These are phyloP conservation scores for Eulimnadia texana DNA, from an alignment of 1,140 invertebrate genomes.

Conservation along the genomic window DNA sequence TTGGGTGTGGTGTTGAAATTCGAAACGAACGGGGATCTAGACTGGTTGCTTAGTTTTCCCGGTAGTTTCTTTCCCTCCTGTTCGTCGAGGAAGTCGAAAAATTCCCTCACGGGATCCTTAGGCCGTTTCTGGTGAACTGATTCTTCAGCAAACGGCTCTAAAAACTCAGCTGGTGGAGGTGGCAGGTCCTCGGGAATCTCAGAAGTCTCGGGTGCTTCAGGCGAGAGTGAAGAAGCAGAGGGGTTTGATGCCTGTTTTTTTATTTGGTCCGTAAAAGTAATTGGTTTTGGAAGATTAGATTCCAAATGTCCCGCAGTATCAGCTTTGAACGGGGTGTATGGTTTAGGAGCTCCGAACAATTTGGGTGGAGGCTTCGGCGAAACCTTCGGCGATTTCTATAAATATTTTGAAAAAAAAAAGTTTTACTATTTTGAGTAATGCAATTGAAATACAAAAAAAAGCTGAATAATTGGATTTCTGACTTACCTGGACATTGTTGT, in stretches of 20 bases:
- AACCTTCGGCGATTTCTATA: slow-evolving; percentile 1
- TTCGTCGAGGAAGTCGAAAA: slow-evolving; percentile 7
- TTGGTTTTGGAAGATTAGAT: too few species aligned
- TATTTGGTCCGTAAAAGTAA: background rate
- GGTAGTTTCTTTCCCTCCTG: slow-evolving; percentile 7
- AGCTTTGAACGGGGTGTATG: background rate
- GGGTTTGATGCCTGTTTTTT: background rate
- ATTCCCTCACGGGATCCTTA: slow-evolving; percentile 1
- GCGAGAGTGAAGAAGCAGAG: background rate
- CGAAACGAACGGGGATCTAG: background rate
- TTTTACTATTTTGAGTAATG: too few species aligned
- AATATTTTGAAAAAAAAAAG: too few species aligned
- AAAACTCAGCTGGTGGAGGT: slow-evolving; percentile 3
- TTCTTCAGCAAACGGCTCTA: background rate
- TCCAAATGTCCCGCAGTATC: too few species aligned
- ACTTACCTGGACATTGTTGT: background rate
- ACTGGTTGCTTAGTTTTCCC: slow-evolving; percentile 1
- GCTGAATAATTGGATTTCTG: background rate
- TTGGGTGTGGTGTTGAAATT: slow-evolving; percentile 1
- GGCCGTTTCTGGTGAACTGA: background rate
- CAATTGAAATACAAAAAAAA: background rate
- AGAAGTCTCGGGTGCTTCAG: background rate
- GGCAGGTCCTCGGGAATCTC: slow-evolving; percentile 1
- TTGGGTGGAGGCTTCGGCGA: slow-evolving; percentile 1
- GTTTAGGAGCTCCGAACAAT: background rate